Base-by-base conservation (phyloP, 92 coral and sea anemone species). In the Porites evermanni region DNA sequence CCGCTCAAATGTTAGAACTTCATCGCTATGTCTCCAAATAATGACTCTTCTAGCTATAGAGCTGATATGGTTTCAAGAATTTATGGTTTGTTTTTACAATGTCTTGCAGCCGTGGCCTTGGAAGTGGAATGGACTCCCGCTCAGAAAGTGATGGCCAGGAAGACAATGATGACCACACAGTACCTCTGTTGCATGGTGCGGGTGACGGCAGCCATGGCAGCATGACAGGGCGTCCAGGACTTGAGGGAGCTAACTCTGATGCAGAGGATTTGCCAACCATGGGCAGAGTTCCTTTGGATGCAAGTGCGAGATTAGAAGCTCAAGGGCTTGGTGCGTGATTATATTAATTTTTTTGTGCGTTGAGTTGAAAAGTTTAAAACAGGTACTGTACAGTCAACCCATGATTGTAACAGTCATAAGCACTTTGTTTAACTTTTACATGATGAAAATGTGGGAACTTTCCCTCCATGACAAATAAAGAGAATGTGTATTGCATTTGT, bases 211-310 rank as follows among this genome's bases (percentile, higher is more conserved):
- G 93, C 56, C 80, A 89, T 74, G 93, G 93, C 20, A 67, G 79
- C 20, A 56, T 11, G 12, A 87, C 83, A 1, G 88, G 94, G 8
- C 88, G 98, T 21, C 98, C 98, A 53, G 98, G 98, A 24, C 91
- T 94, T 16, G 98, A 94, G 65, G 98, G 98, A n/a, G 98, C 93
- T 13, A 94, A 94, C 81, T 94, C 98, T 32, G 98, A 94, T 58
- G 87, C 91, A 10, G 98, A 92, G 66, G 98, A 94, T 86, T 64
- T 75, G 14, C 75, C 79, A 29, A 9, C 11, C n/a, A 81, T 73
- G n/a, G 64, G 14, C 53, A 73, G 75, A 21, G 87, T 74, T 74
- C 53, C 92, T 53, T 74, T 70, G 50, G 90, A 83, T 53, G 44
- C 85, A 17, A 60, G 83, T 64, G 32, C 60, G 44, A 65, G 80